Percentiles rank a stretch among this genome's conserved stretches.
phyloP scores from a whole-genome alignment of 2,888 invertebrate species.

The Lomographa bimaculata region DNA sequence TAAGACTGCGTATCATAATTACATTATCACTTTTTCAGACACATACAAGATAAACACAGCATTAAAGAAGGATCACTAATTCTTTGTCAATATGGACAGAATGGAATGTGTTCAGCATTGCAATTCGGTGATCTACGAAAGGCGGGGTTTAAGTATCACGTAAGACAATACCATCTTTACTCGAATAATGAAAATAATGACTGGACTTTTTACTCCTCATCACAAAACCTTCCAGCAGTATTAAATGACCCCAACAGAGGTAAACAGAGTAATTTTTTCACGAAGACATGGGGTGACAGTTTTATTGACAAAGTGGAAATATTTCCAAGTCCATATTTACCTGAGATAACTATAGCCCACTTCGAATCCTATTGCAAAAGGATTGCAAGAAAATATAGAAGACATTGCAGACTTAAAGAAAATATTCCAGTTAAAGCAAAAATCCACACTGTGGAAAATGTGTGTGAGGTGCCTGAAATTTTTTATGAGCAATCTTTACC shows the following conservation, averaged over 20 bases:
- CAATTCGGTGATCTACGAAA: constrained; percentile 96
- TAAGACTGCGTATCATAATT: too few species aligned
- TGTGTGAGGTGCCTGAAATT: constrained; percentile 91
- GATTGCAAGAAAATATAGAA: constrained; percentile 86
- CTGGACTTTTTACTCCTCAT: constrained; percentile 95
- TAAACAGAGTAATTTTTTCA: constrained; percentile 96
- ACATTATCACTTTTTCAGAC: constrained; percentile 81
- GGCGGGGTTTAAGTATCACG: constrained; percentile 94
- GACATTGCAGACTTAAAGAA: constrained; percentile 84
- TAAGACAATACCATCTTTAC: constrained; percentile 86
- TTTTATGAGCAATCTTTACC: constrained; percentile 92
- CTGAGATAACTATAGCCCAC: constrained; percentile 91
- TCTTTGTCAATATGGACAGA: constrained; percentile 94
- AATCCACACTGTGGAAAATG: constrained; percentile 72
- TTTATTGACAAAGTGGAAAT: constrained; percentile 94
- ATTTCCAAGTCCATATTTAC: constrained; percentile 90
- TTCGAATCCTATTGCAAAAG: constrained; percentile 95
- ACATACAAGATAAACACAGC: constrained; percentile 91
- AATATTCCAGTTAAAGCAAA: constrained; percentile 65
- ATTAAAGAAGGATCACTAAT: constrained; percentile 93
- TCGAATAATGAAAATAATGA: constrained; percentile 70
- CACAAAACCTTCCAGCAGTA: constrained; percentile 97
- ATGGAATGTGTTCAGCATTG: constrained; percentile 92
- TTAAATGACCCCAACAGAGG: constrained; percentile 97
- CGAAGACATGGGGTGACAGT: constrained; percentile 98